Evolutionary conservation across 2,888 invertebrate species (phyloP).

Genomic region (Disparrhopalites patrizii): DNA sequence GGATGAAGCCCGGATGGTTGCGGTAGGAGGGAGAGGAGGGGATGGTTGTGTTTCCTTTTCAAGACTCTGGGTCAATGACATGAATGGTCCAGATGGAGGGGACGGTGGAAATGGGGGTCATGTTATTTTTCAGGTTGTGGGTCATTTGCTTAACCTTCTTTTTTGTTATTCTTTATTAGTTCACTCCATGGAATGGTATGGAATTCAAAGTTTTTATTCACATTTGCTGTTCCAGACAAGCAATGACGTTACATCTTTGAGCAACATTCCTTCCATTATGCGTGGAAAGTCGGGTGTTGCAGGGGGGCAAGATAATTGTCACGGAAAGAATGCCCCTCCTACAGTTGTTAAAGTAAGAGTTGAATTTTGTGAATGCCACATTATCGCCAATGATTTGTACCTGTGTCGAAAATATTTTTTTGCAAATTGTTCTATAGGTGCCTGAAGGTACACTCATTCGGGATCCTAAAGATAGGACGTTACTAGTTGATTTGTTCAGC

Average conservation of each 20-base stretch:
- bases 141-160: not conserved
- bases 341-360: slow-evolving; percentile 59
- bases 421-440: too few relatives aligned
- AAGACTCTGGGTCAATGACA: slow-evolving; percentile 74
- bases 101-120: slow-evolving; percentile 97
- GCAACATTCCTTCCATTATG: slow-evolving; percentile 60
- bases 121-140: slow-evolving; percentile 73
- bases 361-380: too few relatives aligned
- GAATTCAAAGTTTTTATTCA: too few relatives aligned
- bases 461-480: slow-evolving; percentile 53
- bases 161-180: not conserved
- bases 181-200: too few relatives aligned
- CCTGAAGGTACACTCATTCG: slow-evolving; percentile 56
- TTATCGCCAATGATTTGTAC: too few relatives aligned
- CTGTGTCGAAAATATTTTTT: too few relatives aligned
- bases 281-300: slow-evolving; percentile 67
- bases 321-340: slow-evolving; percentile 76
- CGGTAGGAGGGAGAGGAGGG: slow-evolving; percentile 84
- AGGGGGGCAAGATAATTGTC: slow-evolving; percentile 71
- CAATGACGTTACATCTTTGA: slow-evolving; percentile 65
- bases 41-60: slow-evolving; percentile 88
- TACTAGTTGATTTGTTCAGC: slow-evolving; percentile 63
- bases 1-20: slow-evolving; percentile 64
- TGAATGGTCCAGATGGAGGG: slow-evolving; percentile 92
- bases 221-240: slow-evolving; percentile 57